Percentiles rank a stretch among this genome's conserved stretches.
These are phyloP conservation scores for Bursaphelenchus okinawaensis DNA, from an alignment of 2,888 invertebrate species.

Conservation along the genomic window DNA sequence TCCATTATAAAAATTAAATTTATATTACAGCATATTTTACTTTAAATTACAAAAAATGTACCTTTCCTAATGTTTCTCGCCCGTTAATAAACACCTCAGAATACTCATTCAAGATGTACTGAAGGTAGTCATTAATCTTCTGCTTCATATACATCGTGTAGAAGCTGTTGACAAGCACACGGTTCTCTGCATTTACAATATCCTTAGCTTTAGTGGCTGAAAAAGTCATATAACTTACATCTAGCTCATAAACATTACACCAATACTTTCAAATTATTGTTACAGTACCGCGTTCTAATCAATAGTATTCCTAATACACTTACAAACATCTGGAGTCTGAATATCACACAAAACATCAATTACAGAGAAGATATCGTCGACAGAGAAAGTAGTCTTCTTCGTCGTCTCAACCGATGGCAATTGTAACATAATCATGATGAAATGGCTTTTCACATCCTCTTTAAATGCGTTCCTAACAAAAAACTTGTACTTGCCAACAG, in stretches of 20 bases:
- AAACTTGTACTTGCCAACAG: constrained; percentile 12
- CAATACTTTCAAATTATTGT: too few relatives aligned
- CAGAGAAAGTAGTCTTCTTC: constrained; percentile 6
- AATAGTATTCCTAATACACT: neutral
- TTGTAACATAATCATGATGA: neutral
- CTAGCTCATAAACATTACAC: too few relatives aligned
- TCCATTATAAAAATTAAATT: too few relatives aligned
- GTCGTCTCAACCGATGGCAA: neutral
- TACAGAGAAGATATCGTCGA: constrained; percentile 15
- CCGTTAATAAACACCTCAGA: neutral
- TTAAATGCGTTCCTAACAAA: constrained; percentile 17
- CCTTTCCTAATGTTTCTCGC: neutral
- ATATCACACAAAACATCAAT: constrained; percentile 15
- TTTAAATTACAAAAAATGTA: constrained; percentile 1
- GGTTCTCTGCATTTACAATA: constrained; percentile 18
- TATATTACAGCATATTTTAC: neutral
- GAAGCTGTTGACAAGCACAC: constrained; percentile 9
- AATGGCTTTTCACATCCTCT: neutral
- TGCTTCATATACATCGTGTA: constrained; percentile 2
- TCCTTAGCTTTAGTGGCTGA: neutral
- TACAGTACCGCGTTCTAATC: too few relatives aligned
- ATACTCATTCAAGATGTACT: constrained; percentile 16
- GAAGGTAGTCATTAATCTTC: constrained; percentile 7
- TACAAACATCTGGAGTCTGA: constrained; percentile 8
- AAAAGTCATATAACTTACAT: constrained; percentile 11